Evolutionary conservation across 2,797 vertebrate genomes (phyloP), one percentile per base, ranked within the genome.

Genomic region (Selene dorsalis): DNA sequence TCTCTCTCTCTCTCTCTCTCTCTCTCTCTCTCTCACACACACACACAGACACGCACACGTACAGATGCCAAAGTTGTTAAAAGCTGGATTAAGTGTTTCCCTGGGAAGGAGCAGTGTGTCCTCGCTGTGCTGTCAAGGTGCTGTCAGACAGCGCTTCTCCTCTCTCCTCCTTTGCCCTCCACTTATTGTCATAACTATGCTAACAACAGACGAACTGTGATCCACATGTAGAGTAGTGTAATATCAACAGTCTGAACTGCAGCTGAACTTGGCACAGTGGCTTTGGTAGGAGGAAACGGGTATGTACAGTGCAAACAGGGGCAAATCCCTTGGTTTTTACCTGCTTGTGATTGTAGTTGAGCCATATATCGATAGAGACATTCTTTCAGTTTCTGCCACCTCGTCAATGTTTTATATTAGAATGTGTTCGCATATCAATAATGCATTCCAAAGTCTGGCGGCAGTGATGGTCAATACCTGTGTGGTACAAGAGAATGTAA

Each of bases 61-160:
- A 84, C 77, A 85, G 85, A 91, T 87, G 84, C 84, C 91, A 92
- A 85, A 88, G 84, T 89, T 90, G 90, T 91, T 93, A 92, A 92
- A 93, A 90, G 87, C 69, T 85, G 91, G 91, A 93, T 94, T 93
- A 92, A 88, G 89, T 86, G 84, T 91, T 87, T 90, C 83, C 85
- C 88, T 87, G 77, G 83, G 82, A 89, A 84, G 85, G 69, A 85
- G 89, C 69, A 41, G 63, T 82, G 79, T 87, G 89, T 88, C 84
- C 90, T 84, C 83, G 84, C 80, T 79, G 67, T 30, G 67, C 83
- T 91, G 88, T 85, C 83, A 90, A 89, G 90, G 84, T 90, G 86
- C 87, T 86, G 86, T 90, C 87, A 88, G 81, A 87, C 71, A 84
- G 62, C 57, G 59, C 79, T 84, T 75, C 75, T 79, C 81, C 83